Percentiles rank a stretch among this genome's conserved stretches.
Conservation (phyloP, 2,888 invertebrate species). For the Willowsia nigromaculata region DNA sequence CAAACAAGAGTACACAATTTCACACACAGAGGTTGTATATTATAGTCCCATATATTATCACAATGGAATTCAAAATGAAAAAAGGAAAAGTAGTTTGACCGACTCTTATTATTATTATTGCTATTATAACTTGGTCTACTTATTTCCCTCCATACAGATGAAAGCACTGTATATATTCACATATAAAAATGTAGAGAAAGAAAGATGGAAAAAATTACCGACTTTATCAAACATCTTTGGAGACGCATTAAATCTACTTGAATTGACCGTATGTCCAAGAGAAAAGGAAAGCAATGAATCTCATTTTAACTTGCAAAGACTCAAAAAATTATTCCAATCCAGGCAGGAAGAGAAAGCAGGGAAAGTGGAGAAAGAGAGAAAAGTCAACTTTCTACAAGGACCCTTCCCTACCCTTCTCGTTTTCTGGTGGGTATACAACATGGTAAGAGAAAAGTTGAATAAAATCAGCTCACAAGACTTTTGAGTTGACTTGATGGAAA, state of each 20-base stretch:
- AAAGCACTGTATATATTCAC: not conserved
- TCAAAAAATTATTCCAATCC: slow-evolving; percentile 7
- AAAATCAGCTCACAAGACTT: not conserved
- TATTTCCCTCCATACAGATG: not conserved
- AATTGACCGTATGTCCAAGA: slow-evolving; percentile 46
- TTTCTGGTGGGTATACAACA: not conserved
- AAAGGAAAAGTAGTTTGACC: slow-evolving; percentile 37
- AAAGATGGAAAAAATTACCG: not conserved
- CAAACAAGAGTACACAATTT: not conserved
- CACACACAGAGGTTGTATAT: not conserved
- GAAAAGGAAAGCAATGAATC: slow-evolving; percentile 46
- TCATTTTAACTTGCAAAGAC: slow-evolving; percentile 39
- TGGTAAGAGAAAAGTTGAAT: not conserved
- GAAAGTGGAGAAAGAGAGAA: not conserved
- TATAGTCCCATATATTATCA: slow-evolving; percentile 1
- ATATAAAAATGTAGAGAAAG: not conserved
- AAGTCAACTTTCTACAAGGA: not conserved
- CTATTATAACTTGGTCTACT: not conserved
- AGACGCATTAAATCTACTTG: slow-evolving; percentile 53
- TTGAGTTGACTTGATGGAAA: not conserved
- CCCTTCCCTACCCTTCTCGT: not conserved
- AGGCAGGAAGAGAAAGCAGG: not conserved
- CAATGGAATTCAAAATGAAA: slow-evolving; percentile 34
- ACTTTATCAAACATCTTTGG: slow-evolving; percentile 58
- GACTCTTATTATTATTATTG: slow-evolving; percentile 29